Percentiles rank a stretch among this genome's conserved stretches.
Conservation (phyloP, 1,140 invertebrate species). For the Brachionus plicatilis region DNA sequence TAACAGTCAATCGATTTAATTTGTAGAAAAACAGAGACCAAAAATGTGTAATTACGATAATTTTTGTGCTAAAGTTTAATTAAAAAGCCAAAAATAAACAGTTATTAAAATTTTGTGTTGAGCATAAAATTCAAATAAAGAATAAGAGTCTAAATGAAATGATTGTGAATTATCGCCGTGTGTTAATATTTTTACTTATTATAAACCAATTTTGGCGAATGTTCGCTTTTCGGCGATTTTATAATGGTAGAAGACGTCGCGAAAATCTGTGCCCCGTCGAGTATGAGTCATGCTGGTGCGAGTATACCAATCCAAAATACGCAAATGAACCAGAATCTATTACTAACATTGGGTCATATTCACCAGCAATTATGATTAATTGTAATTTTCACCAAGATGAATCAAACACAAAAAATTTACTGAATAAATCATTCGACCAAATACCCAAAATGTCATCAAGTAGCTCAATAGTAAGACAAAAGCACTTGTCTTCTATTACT, state of each 20-base stretch:
- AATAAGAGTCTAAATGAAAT: not conserved
- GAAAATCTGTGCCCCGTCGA: constrained; percentile 17
- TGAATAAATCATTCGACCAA: not conserved
- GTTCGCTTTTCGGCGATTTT: not conserved
- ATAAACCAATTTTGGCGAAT: not conserved
- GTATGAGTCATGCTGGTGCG: constrained; percentile 13
- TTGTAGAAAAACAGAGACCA: not conserved
- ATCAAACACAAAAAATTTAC: not conserved
- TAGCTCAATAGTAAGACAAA: not conserved
- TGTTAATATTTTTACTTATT: not conserved
- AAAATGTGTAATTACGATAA: not conserved
- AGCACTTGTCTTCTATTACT: not conserved
- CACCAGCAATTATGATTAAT: constrained; percentile 3
- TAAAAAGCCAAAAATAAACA: not conserved
- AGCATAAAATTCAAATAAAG: not conserved
- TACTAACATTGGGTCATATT: not conserved
- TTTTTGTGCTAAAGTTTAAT: not conserved
- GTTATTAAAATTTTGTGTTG: not conserved
- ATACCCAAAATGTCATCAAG: not conserved
- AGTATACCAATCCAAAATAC: constrained; percentile 8
- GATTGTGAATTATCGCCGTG: not conserved
- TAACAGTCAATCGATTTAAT: not conserved
- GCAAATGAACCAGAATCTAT: not conserved
- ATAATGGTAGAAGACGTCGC: not conserved
- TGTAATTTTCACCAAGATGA: not conserved